Evolutionary conservation across 2,797 vertebrate genomes (phyloP), one percentile per base, ranked within the genome.

Genomic region (Nyctalus aviator): DNA sequence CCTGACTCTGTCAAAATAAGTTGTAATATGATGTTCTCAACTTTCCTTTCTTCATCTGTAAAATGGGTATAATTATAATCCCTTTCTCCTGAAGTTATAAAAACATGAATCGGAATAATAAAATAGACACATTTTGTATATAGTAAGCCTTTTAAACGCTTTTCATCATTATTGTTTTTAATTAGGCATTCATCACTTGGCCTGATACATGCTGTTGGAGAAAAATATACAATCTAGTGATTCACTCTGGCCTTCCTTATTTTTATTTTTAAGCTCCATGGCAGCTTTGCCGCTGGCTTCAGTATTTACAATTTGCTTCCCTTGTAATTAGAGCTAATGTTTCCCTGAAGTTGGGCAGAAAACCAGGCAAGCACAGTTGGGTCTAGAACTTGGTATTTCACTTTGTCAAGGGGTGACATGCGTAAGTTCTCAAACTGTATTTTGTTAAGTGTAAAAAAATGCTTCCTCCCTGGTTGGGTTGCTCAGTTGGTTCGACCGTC

Each of bases 401-500:
- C 11, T n/a, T 79, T 50, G 55, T 91, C 50, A 41, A 53, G 21
- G 32, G 91, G 71, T 71, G 53, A 87, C 46, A 86, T 89, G 75
- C n/a, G 46, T 85, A 77, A 75, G 20, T 89, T 72, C 48, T 94
- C 75, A 75, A 82, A 78, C n/a, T 27, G 0, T 27, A 73, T 68
- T 83, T 88, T 89, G 32, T 91, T 85, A 66, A 86, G 76, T 85
- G 20, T 72, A 62, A 89, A 78, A 93, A 82, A 81, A 64, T n/a
- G 13, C 59, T 64, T 30, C 14, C 59, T 7, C 27, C 30, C 6
- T 64, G 59, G 59, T 30, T 6, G 27, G 59, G 27, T 62, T 62
- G 59, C 27, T 14, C 59, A 64, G 27, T n/a, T 64, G 59, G 30
- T 64, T 64, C 13, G 27, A 15, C 6, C 5, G 6, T 15, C 30